Base-by-base conservation (phyloP, 2,797 vertebrate species). In the Martes flavigula region DNA sequence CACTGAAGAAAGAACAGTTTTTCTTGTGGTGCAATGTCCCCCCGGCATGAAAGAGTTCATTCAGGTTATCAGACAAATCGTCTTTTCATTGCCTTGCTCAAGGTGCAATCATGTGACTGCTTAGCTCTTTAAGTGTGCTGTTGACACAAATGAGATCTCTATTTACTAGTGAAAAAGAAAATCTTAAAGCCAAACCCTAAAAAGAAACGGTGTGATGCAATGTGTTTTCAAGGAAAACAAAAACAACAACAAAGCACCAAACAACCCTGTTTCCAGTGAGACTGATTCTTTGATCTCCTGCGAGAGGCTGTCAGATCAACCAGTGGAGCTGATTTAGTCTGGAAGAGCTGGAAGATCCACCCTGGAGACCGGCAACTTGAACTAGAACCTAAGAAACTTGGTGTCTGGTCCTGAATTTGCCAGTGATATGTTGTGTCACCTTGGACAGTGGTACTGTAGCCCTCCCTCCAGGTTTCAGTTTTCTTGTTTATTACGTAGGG, bases 1-100 rank as follows among this genome's bases (percentile, higher is more conserved):
- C 51, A 46, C 21, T 75, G 43, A 82, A 78, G 11, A 70, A 97
- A 96, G 46, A 51, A 40, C 11, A 18, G 7, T 96, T 43, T 95
- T 95, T 87, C 89, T 97, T 66, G 64, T 98, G 35, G 48, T 27
- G 2, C 4, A 60, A 1, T 82, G 70, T 82, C 40, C 91, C 91
- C 90, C 93, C 77, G 43, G 46, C 27, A 90, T 56, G 48, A 93
- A 62, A 88, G 25, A n/a, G 18, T 1, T 0, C 51, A 18, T 1
- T 0, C 51, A 18, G 11, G 2, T 72, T 68, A 62, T 96, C 79
- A 62, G 75, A 79, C 68, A 87, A 62, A 68, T 83, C 43, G 25
- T 81, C 43, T 30, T 81, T 75, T 89, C 81, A 88, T 35, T 88
- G 25, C 87, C 82, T 82, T 77, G 38, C 54, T 88, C 38, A 38